These are phyloP conservation scores for Salarias fasciatus DNA, from an alignment of 2,797 vertebrate genomes.

Conservation along the genomic window DNA sequence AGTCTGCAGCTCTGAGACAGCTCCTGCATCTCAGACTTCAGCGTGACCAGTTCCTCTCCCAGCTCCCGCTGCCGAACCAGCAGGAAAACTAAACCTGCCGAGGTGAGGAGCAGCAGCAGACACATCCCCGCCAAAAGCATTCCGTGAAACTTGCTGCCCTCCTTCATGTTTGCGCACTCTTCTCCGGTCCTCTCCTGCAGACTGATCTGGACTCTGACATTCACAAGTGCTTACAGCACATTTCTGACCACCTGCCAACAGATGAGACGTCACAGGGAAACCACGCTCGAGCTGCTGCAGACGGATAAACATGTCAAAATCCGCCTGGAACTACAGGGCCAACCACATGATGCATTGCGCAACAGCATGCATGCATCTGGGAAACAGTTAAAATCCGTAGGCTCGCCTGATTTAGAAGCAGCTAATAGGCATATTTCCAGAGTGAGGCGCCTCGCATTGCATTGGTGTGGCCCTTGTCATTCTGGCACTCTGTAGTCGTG, in stretches of 20 bases:
- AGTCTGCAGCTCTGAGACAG: constrained; percentile 57
- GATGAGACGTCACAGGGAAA: constrained; percentile 57
- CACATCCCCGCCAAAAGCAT: constrained; percentile 73
- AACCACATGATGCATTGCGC: constrained; percentile 48
- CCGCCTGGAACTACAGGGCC: constrained; percentile 34
- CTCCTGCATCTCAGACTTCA: constrained; percentile 73
- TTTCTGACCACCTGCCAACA: constrained; percentile 61
- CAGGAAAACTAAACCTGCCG: constrained; percentile 80
- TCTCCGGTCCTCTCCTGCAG: constrained; percentile 10
- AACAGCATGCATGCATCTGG: constrained; percentile 58
- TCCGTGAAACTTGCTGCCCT: constrained; percentile 54
- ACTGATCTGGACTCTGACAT: constrained; percentile 46
- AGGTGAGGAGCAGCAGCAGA: constrained; percentile 79
- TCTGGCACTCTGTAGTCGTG: constrained; percentile 27
- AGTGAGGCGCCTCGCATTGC: constrained; percentile 46
- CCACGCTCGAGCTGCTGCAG: constrained; percentile 23
- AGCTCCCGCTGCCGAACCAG: constrained; percentile 83
- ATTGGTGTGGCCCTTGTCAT: constrained; percentile 25
- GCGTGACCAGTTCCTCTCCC: constrained; percentile 75
- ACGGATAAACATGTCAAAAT: constrained; percentile 68
- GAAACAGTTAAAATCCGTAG: constrained; percentile 47
- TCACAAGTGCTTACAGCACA: constrained; percentile 46
- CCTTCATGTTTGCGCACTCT: constrained; percentile 52
- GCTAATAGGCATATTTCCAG: constrained; percentile 55
- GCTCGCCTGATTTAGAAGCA: constrained; percentile 42